Evolutionary conservation across 2,113 vertebrate genomes (phyloP).

Genomic region (Brachyhypopomus occidentalis): DNA sequence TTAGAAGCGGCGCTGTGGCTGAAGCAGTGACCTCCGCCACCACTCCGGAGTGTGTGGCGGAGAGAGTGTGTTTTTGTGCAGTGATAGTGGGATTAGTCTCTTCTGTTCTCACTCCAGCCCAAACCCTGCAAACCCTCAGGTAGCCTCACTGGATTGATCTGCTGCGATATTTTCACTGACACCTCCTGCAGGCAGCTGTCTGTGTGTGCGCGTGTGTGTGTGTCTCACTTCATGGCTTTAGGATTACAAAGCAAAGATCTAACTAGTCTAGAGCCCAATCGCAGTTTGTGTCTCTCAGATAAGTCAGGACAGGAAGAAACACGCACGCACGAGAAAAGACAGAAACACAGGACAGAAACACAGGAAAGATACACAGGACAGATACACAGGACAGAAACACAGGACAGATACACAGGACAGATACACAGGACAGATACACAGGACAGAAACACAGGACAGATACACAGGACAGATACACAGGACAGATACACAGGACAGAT

Average conservation of each 20-base stretch:
- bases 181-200: slow-evolving; percentile 62
- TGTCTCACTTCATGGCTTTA: slow-evolving; percentile 60
- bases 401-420: too few species aligned
- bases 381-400: too few species aligned
- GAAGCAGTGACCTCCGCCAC: slow-evolving; percentile 35
- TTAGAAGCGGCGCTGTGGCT: not conserved
- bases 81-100: slow-evolving; percentile 35
- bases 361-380: too few species aligned
- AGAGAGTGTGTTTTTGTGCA: slow-evolving; percentile 1
- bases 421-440: too few species aligned
- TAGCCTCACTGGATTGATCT: slow-evolving; percentile 68
- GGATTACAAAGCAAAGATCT: slow-evolving; percentile 59
- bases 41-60: slow-evolving; percentile 9
- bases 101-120: slow-evolving; percentile 43
- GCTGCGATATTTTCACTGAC: slow-evolving; percentile 67
- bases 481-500: slow-evolving; percentile 39
- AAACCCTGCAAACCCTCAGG: slow-evolving; percentile 53
- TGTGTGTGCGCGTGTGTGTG: slow-evolving; percentile 10
- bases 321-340: slow-evolving; percentile 56
- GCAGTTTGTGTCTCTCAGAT: slow-evolving; percentile 70
- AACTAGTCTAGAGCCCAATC: slow-evolving; percentile 67
- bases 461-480: too few species aligned
- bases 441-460: too few species aligned
- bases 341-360: too few species aligned
- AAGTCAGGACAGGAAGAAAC: slow-evolving; percentile 52